Base-by-base conservation (phyloP, 2,888 invertebrate species). In the Prosapia bicincta region DNA sequence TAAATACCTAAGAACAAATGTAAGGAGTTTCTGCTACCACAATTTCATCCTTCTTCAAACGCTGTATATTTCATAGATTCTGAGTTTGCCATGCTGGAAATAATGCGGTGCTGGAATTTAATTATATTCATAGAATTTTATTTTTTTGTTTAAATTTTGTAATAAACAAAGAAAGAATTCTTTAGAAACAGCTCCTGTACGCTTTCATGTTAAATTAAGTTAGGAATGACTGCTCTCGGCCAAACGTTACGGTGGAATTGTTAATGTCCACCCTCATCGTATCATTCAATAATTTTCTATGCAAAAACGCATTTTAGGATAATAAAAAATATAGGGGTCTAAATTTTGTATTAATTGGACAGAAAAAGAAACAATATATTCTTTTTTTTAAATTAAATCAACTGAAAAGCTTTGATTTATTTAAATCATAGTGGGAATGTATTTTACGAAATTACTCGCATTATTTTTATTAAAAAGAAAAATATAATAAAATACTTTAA, bases 81-180 rank as follows among this genome's bases (percentile, higher is more conserved):
- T n/a, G 20, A 20, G 3, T 20, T 54, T 20, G n/a, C 20, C 54
- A n/a, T 30, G 20, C 20, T 54, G 54, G 54, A 54, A 54, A 20
- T 54, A 54, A 54, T 54, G 54, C 54, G 54, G 13, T 13, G 54
- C 20, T 54, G 2, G n/a, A 54, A 6, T 20, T 54, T 54, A 54
- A 54, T 54, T n/a, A 54, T 54, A 54, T 54, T 54, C 54, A 54
- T 54, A 54, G 3, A 20, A 54, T 54, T 54, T 54, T 54, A 54
- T 54, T 54, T 54, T 38, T 54, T 54, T 54, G 54, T 54, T 20
- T 9, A 20, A 54, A 54, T 54, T 54, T 54, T 54, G 54, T 54
- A 54, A 54, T 54, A 54, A 54, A 54, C 54, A 54, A 54, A 54
- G 54, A 54, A 54, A 54, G 54, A 54, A 54, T 54, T 54, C 54